Conservation (phyloP, 2,797 vertebrate species). For the Sitta carolinensis region DNA sequence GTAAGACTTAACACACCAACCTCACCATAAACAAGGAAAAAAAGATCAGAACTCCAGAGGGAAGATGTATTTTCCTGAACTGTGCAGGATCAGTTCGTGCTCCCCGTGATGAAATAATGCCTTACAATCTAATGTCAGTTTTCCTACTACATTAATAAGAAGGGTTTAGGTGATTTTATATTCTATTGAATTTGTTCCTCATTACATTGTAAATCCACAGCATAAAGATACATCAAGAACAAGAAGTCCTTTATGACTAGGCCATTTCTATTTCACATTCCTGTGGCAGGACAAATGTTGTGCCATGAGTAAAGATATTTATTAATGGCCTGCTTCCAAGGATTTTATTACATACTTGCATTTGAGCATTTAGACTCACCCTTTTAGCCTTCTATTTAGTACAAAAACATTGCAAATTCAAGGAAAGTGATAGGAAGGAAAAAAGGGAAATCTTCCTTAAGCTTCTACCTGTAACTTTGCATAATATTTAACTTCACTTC, state of each 20-base stretch:
- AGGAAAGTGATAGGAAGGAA: background rate
- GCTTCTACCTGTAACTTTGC: background rate
- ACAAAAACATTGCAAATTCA: background rate
- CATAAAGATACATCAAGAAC: background rate
- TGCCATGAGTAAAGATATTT: background rate
- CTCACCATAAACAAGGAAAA: background rate
- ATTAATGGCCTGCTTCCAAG: background rate
- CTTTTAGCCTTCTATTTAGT: background rate
- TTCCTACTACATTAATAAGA: background rate
- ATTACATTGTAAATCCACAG: background rate
- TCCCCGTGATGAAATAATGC: background rate
- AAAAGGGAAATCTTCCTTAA: background rate
- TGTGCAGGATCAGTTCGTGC: background rate
- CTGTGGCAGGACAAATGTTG: background rate
- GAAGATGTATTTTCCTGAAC: background rate
- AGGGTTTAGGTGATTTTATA: background rate
- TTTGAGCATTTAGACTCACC: background rate
- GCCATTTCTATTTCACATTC: background rate
- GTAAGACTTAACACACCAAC: constrained; percentile 72
- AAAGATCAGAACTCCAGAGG: background rate
- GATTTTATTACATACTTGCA: background rate
- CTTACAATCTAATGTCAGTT: background rate
- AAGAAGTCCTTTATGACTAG: background rate
- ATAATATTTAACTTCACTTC: background rate
- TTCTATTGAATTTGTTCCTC: background rate